Base-by-base conservation (phyloP, 2,113 vertebrate species). In the Tringa solitaria region DNA sequence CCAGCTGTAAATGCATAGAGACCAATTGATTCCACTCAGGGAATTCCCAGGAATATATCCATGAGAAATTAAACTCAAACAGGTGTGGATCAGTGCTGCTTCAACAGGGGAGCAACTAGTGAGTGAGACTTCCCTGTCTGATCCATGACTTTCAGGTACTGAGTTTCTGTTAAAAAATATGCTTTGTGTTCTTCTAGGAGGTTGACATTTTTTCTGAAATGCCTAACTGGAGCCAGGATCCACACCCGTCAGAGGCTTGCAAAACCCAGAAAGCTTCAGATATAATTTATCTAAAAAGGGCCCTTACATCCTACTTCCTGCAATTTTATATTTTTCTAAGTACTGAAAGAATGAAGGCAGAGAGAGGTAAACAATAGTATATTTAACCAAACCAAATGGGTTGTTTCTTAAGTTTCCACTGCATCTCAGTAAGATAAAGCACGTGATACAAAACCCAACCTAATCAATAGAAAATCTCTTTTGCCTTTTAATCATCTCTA, bases 211-310 rank as follows among this genome's bases (percentile, higher is more conserved):
- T 90, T 79, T 54, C 72, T 69, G n/a, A 4, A 74, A 80, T 81
- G 61, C 59, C 65, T 77, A 65, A 80, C 50, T 35, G 23, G 24
- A 93, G 90, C 67, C 86, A 93, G 80, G 51, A 93, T 89, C 93
- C 95, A 94, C 89, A 82, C 80, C 92, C 45, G 0, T 89, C 20
- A 73, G 20, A 90, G 30, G 59, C 89, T 89, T 92, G 93, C 87
- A 96, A 91, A 91, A 95, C 46, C 26, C 69, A 78, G 69, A 79
- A 69, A 56, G 32, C 72, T 86, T 65, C 75, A 96, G 84, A 80
- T 92, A 96, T 30, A 14, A 76, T 89, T 94, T 85, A 73, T 64
- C 70, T 93, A 48, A 69, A 84, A 72, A 67, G 32, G 28, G 45
- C 23, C n/a, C 43, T 86, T 48, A 75, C 59, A 61, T 86, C 27